Conservation (phyloP, 2,888 invertebrate genomes). For the Ichneumoninae sp. region DNA sequence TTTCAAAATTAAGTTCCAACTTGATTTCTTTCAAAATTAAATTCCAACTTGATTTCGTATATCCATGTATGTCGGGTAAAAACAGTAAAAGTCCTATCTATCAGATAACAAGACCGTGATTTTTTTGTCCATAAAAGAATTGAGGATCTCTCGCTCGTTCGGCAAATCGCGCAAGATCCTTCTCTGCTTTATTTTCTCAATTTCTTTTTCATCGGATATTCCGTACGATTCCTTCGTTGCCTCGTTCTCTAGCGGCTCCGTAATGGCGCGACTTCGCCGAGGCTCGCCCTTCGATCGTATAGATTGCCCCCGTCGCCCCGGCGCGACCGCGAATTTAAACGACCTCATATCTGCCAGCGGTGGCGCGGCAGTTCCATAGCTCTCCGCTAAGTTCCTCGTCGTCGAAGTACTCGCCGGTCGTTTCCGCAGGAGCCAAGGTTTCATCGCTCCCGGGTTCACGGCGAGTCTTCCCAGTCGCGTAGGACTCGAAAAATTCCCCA, state of each 20-base stretch:
- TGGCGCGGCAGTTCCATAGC: slow-evolving; percentile 42
- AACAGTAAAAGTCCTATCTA: not conserved
- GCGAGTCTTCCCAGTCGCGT: slow-evolving; percentile 38
- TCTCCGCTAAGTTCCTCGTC: slow-evolving; percentile 38
- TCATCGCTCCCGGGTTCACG: slow-evolving; percentile 47
- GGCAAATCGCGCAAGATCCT: not conserved
- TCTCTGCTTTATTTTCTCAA: slow-evolving; percentile 7
- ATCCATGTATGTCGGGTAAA: not conserved
- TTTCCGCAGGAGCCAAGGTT: slow-evolving; percentile 56
- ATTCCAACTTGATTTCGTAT: too few relatives aligned
- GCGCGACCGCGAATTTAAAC: slow-evolving; percentile 64
- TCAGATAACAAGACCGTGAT: not conserved
- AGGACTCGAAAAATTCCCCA: slow-evolving; percentile 26
- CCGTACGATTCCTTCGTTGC: slow-evolving; percentile 18
- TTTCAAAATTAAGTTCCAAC: too few relatives aligned
- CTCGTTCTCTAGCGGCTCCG: slow-evolving; percentile 22
- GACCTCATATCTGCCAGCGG: slow-evolving; percentile 64
- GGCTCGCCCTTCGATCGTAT: slow-evolving; percentile 55
- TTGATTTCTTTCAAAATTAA: too few relatives aligned
- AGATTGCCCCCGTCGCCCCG: slow-evolving; percentile 42
- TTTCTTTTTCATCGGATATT: slow-evolving; percentile 10
- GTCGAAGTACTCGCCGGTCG: slow-evolving; percentile 26
- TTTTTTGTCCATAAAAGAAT: not conserved
- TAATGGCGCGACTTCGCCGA: slow-evolving; percentile 46
- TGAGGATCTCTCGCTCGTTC: not conserved